phyloP scores from a whole-genome alignment of 2,888 invertebrate species.

The Andrena fulva region DNA sequence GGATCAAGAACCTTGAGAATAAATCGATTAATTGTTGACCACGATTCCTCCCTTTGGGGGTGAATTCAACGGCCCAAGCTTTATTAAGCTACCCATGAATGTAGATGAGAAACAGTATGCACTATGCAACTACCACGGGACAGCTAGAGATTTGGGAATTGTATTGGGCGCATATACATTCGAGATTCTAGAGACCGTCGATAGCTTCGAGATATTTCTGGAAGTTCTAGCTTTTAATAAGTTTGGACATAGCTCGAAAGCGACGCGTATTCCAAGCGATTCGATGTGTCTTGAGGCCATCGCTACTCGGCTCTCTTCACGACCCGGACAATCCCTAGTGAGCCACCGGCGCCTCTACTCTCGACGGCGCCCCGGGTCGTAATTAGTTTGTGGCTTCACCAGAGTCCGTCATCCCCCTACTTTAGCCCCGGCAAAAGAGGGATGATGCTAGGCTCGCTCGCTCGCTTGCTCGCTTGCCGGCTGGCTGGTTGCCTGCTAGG shows the following conservation, averaged over 20 bases:
- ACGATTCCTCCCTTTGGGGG: too few species aligned
- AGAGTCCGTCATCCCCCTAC: conserved; percentile 74
- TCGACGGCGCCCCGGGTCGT: conserved; percentile 79
- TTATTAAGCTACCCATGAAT: too few species aligned
- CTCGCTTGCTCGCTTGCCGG: conserved; percentile 47
- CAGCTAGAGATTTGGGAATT: too few species aligned
- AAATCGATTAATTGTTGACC: background rate
- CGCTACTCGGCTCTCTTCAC: conserved; percentile 41
- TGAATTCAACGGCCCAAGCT: too few species aligned
- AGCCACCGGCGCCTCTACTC: conserved; percentile 74
- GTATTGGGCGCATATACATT: too few species aligned
- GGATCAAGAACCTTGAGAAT: background rate
- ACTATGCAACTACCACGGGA: too few species aligned
- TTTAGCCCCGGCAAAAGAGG: conserved; percentile 53
- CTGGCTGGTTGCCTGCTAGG: conserved; percentile 59
- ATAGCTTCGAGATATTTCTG: too few species aligned
- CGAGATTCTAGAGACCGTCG: too few species aligned
- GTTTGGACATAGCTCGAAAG: too few species aligned
- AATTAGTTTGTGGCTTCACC: conserved; percentile 81
- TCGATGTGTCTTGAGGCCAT: conserved; percentile 1
- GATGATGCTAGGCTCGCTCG: conserved; percentile 41
- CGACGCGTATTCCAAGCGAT: background rate
- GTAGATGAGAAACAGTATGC: too few species aligned
- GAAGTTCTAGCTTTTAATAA: too few species aligned
- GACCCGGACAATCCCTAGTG: conserved; percentile 58